Evolutionary conservation across 2,888 invertebrate genomes (phyloP).

Genomic region (Leptinotarsa haldemani): DNA sequence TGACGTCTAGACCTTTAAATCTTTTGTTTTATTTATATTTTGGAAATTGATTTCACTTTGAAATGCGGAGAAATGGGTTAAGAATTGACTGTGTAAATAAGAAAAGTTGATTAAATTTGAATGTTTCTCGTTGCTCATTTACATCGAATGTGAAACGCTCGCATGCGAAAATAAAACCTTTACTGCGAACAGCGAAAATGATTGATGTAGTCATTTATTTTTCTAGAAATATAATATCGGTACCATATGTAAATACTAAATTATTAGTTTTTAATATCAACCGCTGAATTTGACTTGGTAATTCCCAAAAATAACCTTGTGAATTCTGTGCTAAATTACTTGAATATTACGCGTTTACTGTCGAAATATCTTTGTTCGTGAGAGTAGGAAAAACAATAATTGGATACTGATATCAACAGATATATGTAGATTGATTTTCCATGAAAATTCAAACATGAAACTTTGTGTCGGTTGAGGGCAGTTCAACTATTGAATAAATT

Average conservation of each 20-base stretch:
- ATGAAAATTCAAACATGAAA: no score
- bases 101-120: constrained; percentile 36
- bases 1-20: constrained; percentile 25
- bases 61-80: constrained; percentile 42
- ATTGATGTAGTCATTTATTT: constrained; percentile 40
- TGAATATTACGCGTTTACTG: constrained; percentile 27
- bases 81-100: constrained; percentile 33
- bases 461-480: no score
- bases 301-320: constrained; percentile 37
- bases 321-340: constrained; percentile 27
- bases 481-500: no score
- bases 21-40: constrained; percentile 39
- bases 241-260: constrained; percentile 43
- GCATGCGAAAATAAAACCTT: constrained; percentile 23
- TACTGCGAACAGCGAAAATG: constrained; percentile 23
- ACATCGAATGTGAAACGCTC: constrained; percentile 32
- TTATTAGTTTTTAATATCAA: constrained; percentile 42
- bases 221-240: constrained; percentile 42
- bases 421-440: no score
- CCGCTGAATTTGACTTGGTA: constrained; percentile 43
- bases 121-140: constrained; percentile 34
- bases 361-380: neutral
- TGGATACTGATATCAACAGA: neutral
- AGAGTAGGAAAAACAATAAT: neutral
- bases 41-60: constrained; percentile 42